Evolutionary conservation across 2,888 invertebrate genomes (phyloP), one percentile per base, ranked within the genome.

Genomic region (Drosophila putrida): DNA sequence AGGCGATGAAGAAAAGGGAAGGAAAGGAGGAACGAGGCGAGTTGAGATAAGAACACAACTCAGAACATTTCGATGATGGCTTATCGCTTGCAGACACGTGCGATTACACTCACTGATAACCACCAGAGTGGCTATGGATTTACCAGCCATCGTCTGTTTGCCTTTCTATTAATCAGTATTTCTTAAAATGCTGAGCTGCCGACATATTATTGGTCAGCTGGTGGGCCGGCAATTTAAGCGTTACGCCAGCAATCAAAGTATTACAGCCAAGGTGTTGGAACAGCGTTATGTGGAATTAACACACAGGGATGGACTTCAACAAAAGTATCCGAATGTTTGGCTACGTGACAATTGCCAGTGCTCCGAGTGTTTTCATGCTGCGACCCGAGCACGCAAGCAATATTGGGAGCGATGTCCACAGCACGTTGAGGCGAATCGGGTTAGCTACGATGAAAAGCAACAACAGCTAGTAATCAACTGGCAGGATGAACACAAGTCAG

Each of bases 301-400:
- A 6, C 65, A 75, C 13, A 11, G 41, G 4, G 57, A 77, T 38
- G 78, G 69, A 4, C 41, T 33, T n/a, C 58, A 71, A 38, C 71
- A 94, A 1, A 90, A 93, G 74, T 96, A 94, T 86, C 96, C 96
- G 0, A 93, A 93, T 65, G 93, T 96, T 36, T 96, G 96, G 95
- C 90, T 96, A 20, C 92, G 96, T 75, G 96, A 96, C 90, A 96
- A 96, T 89, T 96, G 96, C 77, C 95, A 94, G 71, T 96, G 96
- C 82, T 90, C 94, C 39, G 88, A 93, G 54, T 96, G 96, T 82
- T 96, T 95, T 88, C 95, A 95, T 80, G 82, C 87, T 6, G 91
- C 93, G 2, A 94, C 95, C 0, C 93, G 94, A 82, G 95, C 95
- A 66, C 92, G 96, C 43, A 94, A 94, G 27, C 92, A 95, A 11